Evolutionary conservation across 1,140 invertebrate species (phyloP), one percentile per base, ranked within the genome.

Genomic region (Drosophila sp.): DNA sequence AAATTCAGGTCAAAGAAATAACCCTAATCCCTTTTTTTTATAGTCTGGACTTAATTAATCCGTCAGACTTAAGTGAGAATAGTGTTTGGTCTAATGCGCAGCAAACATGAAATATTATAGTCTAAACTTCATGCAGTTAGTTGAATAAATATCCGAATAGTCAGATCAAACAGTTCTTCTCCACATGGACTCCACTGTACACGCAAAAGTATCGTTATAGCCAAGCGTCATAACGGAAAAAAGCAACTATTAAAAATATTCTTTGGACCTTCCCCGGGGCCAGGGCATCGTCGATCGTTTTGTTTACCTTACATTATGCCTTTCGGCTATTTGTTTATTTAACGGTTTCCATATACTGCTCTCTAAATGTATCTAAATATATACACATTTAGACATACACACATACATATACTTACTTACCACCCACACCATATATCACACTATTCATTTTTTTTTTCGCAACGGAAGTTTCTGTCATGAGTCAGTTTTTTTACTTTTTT

Each of bases 401-500:
- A 41, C 47, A 63, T 29, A 60, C 23, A 25, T 29, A 60, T 11
- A 17, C 17, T 17, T 17, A 17, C 17, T 17, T 17, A 47, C 38
- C 38, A 47, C 50, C 76, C 54, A 70, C 70, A 50, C 44, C 57
- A 74, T 50, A 67, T 58, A 66, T 79, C 73, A 66, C 61, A 38
- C 10, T 38, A 11, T 38, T 38, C 10, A 11, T 38, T 38, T 38
- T 70, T 38, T 57, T 85, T 85, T 86, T 79, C 64, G 79, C 83
- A 86, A 77, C 84, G 83, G 84, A 86, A 87, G 83, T 73, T 83
- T 87, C 47, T 79, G 83, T 73, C 83, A 87, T 86, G 83, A 86
- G 76, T 86, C 83, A 86, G 75, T 69, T 66, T 60, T 29, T 47
- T 63, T 35, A 68, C 64, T 8, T 3, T 23, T 47, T n/a, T n/a